Evolutionary conservation across 2,888 invertebrate species (phyloP), one percentile per base, ranked within the genome.

Genomic region (Caenorhabditis drosophilae): DNA sequence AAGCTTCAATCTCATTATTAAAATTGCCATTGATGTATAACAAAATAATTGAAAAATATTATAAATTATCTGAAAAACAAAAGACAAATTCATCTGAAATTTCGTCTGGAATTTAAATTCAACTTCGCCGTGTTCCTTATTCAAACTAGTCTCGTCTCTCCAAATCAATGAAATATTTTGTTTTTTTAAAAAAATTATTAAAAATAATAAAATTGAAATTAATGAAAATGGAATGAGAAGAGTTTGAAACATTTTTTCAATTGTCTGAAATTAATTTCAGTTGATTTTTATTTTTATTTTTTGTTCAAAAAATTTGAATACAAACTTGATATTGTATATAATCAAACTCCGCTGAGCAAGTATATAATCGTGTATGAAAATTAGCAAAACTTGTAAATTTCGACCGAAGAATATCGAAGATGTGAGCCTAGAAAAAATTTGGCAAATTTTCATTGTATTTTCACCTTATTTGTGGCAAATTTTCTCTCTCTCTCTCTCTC

Each of bases 301-400:
- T 40, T 18, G n/a, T 3, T 46, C 2, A 25, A 22, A 27, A 27
- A 6, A 26, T 34, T 16, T 7, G 25, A 27, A 15, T 4, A 12
- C 25, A 4, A 15, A 47, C 38, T 23, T 48, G 16, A 41, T 44
- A 67, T 40, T 53, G 89, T 42, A 91, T 81, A 79, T 90, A 91
- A 78, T 90, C 90, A 81, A 91, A 92, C 58, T 90, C 91, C 0
- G 88, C 87, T 0, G 90, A 89, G 83, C 91, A 91, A 0, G 90
- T 90, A 77, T 91, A 92, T 2, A 92, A 84, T 80, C 90, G 84
- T 0, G 91, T 90, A 78, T 92, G 90, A 79, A 92, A 92, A 70
- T 88, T 89, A 75, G 88, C 88, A 79, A 87, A 90, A 70, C 87
- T 84, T 0, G 88, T 87, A 51, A 92, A 87, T 82, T 92, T 92